Conservation (phyloP, 2,113 vertebrate genomes). For the Mormyrus lacerda region DNA sequence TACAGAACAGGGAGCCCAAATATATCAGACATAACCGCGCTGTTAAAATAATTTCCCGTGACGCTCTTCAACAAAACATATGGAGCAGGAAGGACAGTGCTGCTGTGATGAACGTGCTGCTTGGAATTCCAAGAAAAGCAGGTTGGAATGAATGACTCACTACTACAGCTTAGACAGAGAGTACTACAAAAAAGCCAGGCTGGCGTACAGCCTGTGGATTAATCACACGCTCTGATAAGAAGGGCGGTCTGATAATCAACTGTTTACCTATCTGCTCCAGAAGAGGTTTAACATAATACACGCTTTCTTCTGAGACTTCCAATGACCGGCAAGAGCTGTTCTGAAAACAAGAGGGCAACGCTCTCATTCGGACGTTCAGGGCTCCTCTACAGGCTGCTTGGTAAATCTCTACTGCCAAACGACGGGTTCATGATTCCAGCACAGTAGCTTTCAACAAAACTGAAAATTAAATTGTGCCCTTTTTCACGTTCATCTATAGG, state of each 20-base stretch:
- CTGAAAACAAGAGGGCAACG: not conserved
- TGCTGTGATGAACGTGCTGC: not conserved
- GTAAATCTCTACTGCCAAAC: not conserved
- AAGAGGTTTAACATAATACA: not conserved
- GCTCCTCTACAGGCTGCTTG: conserved; percentile 5
- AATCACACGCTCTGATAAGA: not conserved
- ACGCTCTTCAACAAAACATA: conserved; percentile 14
- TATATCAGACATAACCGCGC: conserved; percentile 6
- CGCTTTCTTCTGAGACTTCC: not conserved
- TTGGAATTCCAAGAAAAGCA: conserved; percentile 10
- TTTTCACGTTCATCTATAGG: not conserved
- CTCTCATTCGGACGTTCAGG: not conserved
- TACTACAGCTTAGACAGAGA: not conserved
- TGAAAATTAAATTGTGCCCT: not conserved
- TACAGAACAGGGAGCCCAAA: not conserved
- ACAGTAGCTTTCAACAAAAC: not conserved
- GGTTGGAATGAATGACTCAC: conserved; percentile 1
- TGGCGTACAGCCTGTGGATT: not conserved
- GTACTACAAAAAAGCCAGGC: not conserved
- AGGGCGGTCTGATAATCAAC: not conserved
- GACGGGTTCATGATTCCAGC: not conserved
- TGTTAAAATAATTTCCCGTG: conserved; percentile 10
- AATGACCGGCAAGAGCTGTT: not conserved
- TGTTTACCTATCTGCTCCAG: not conserved
- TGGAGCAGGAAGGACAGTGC: not conserved